These are phyloP conservation scores for Menidia beryllina DNA, from an alignment of 2,113 vertebrate species.

Conservation along the genomic window DNA sequence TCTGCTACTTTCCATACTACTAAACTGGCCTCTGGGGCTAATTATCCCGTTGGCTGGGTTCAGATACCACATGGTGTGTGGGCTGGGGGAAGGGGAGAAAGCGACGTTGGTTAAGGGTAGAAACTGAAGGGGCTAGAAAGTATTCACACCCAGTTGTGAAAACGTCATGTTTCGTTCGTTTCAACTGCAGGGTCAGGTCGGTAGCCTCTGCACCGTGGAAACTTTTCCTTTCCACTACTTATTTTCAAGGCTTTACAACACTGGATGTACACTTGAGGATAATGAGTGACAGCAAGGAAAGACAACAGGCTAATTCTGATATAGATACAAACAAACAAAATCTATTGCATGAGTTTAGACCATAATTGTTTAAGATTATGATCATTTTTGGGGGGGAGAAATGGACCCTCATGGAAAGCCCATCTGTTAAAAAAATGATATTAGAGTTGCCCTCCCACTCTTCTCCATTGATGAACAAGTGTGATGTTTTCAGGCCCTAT, in stretches of 20 bases:
- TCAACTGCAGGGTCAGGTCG: slow-evolving; percentile 38
- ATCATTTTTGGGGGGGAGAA: slow-evolving; percentile 78
- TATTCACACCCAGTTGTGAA: slow-evolving; percentile 54
- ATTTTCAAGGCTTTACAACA: neutral
- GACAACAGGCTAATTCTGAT: slow-evolving; percentile 56
- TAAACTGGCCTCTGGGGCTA: slow-evolving; percentile 73
- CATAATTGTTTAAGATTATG: slow-evolving; percentile 72
- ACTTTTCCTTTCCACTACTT: slow-evolving; percentile 28
- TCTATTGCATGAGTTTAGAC: slow-evolving; percentile 67
- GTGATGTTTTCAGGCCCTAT: slow-evolving; percentile 69
- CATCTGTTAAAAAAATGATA: slow-evolving; percentile 78
- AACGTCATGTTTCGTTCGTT: slow-evolving; percentile 29
- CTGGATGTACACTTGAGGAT: slow-evolving; percentile 31
- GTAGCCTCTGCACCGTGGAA: neutral
- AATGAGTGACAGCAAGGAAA: slow-evolving; percentile 32
- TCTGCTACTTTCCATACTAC: slow-evolving; percentile 60
- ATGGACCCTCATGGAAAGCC: slow-evolving; percentile 72
- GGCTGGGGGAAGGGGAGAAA: slow-evolving; percentile 22
- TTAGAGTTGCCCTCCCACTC: slow-evolving; percentile 75
- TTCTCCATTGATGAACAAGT: slow-evolving; percentile 64
- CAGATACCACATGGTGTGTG: slow-evolving; percentile 74
- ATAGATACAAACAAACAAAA: slow-evolving; percentile 69
- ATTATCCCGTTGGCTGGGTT: slow-evolving; percentile 78
- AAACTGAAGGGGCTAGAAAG: slow-evolving; percentile 35
- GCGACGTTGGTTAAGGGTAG: slow-evolving; percentile 58